Evolutionary conservation across 2,797 vertebrate genomes (phyloP).

Genomic region (Sebastes hubbsi): DNA sequence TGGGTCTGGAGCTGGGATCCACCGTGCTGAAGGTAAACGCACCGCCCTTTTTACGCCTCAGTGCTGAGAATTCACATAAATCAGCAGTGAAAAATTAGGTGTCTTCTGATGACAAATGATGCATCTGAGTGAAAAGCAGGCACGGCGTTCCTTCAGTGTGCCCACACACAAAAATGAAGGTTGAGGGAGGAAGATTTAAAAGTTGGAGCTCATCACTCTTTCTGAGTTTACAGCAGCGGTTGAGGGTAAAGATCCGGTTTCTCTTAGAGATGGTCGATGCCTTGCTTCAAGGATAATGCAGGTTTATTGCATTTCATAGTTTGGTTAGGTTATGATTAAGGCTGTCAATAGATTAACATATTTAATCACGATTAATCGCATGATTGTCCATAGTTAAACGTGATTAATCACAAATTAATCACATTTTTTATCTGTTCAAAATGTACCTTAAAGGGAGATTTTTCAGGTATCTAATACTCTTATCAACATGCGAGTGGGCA

Average conservation of each 20-base stretch:
- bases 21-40: constrained; percentile 89
- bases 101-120: constrained; percentile 10
- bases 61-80: not conserved
- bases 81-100: not conserved
- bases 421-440: too few relatives aligned
- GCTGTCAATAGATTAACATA: too few relatives aligned
- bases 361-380: too few relatives aligned
- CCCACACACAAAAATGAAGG: not conserved
- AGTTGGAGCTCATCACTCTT: constrained; percentile 11
- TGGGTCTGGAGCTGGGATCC: constrained; percentile 91
- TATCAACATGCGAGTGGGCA: too few relatives aligned
- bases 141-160: not conserved
- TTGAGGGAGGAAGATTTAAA: not conserved
- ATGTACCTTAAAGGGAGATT: too few relatives aligned
- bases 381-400: too few relatives aligned
- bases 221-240: constrained; percentile 1
- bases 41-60: not conserved
- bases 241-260: not conserved
- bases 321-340: not conserved
- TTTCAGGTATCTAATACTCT: too few relatives aligned
- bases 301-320: not conserved
- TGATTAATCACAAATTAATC: too few relatives aligned
- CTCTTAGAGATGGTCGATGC: not conserved
- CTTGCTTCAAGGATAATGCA: not conserved
- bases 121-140: not conserved